These are phyloP conservation scores for Desoria tigrina DNA, from an alignment of 2,888 invertebrate genomes.

Conservation along the genomic window DNA sequence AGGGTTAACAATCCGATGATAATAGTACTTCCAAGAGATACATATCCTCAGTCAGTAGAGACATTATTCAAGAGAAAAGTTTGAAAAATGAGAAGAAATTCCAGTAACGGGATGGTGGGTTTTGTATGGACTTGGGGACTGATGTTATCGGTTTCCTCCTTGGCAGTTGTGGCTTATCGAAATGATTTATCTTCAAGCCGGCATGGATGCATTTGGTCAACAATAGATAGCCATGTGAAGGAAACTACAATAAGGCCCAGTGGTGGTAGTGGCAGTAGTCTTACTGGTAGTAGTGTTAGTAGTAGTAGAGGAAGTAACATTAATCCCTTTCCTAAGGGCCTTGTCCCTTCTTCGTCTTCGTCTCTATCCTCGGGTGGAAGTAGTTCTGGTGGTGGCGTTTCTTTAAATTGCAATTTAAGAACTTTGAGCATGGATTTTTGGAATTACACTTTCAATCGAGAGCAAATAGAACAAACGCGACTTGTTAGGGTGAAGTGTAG, in stretches of 20 bases:
- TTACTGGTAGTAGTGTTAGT: slow-evolving; percentile 18
- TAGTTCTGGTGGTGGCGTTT: slow-evolving; percentile 18
- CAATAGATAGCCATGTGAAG: slow-evolving; percentile 21
- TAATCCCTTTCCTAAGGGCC: slow-evolving; percentile 9
- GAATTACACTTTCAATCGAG: slow-evolving; percentile 46
- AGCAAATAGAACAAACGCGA: slow-evolving; percentile 43
- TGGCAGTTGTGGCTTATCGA: slow-evolving; percentile 50
- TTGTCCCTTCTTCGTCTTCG: slow-evolving; percentile 14
- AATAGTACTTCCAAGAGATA: too few species aligned
- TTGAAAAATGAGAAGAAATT: too few species aligned
- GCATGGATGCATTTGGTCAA: slow-evolving; percentile 49
- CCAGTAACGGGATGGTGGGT: slow-evolving; percentile 16
- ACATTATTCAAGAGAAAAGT: too few species aligned
- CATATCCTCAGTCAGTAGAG: too few species aligned
- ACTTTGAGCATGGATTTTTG: slow-evolving; percentile 46
- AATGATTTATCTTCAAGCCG: slow-evolving; percentile 47
- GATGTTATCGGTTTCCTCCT: slow-evolving; percentile 44
- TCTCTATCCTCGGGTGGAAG: slow-evolving; percentile 1
- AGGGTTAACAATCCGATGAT: background rate
- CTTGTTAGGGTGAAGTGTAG: slow-evolving; percentile 73
- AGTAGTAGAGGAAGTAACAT: slow-evolving; percentile 25
- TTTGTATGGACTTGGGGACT: slow-evolving; percentile 15
- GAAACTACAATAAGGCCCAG: background rate
- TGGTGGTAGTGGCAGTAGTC: slow-evolving; percentile 15
- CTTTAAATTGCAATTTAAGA: slow-evolving; percentile 41